Evolutionary conservation across 2,888 invertebrate genomes (phyloP), one percentile per base, ranked within the genome.

Genomic region (Trichopria drosophilae): DNA sequence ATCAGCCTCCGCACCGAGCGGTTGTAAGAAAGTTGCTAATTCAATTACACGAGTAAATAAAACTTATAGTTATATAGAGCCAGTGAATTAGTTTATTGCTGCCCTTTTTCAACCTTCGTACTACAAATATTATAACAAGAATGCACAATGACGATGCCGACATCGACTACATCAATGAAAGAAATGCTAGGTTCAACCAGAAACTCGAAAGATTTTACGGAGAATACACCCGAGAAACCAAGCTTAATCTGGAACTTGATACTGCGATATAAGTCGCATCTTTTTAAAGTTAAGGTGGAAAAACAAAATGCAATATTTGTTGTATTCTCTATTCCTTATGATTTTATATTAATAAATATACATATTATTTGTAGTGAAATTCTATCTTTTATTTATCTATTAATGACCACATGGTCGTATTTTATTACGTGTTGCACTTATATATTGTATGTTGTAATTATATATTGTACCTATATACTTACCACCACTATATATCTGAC

Each of bases 91-190:
- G 15, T 31, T 31, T 31, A 7, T 15, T 36, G 12, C 9, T n/a
- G 20, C 15, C 3, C 13, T 29, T 12, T 18, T 3, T 36, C 16
- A 28, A 24, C 24, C 9, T 34, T 35, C 10, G 23, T n/a, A 31
- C n/a, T 31, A n/a, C n/a, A 31, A 48, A 49, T 23, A 48, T 49
- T 45, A 82, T 98, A 58, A 84, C 98, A 63, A 83, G 98, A 51
- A 91, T 88, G 51, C 94, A 94, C 72, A 97, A 99, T 76, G 96
- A 97, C 66, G 98, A 99, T 77, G 96, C 96, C 0, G 97, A 98
- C 72, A 96, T 99, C 75, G 97, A 99, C 77, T 99, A 95, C 75
- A 99, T 99, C 72, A 99, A 98, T 74, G 98, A 98, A 73, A 85
- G 96, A 63, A 99, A 99, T 77, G 93, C 93, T 64, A 93, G 93